Evolutionary conservation across 2,888 invertebrate genomes (phyloP).

Genomic region (Chloroclystis v-ata): DNA sequence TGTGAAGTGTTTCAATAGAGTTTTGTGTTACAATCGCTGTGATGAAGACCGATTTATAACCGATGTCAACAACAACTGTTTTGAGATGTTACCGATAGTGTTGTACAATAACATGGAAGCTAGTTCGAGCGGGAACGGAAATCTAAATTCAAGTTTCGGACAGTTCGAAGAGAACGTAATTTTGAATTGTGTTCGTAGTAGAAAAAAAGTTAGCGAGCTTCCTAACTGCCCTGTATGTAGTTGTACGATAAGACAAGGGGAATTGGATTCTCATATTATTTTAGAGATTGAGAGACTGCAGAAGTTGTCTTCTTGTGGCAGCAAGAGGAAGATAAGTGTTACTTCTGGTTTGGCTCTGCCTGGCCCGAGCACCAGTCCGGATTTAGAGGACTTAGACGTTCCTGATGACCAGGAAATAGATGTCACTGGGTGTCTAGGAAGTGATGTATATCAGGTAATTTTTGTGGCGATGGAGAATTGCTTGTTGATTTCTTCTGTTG

Average conservation of each 20-base stretch:
- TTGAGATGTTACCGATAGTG: slow-evolving; percentile 69
- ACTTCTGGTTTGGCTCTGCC: slow-evolving; percentile 46
- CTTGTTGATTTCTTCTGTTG: too few relatives aligned
- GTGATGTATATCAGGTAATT: slow-evolving; percentile 68
- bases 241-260: slow-evolving; percentile 87
- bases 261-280: slow-evolving; percentile 89
- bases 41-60: slow-evolving; percentile 67
- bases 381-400: slow-evolving; percentile 34
- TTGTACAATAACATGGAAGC: slow-evolving; percentile 71
- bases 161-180: slow-evolving; percentile 66
- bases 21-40: slow-evolving; percentile 43
- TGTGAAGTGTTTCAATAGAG: slow-evolving; percentile 31
- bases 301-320: slow-evolving; percentile 52
- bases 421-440: slow-evolving; percentile 62
- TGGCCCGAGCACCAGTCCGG: slow-evolving; percentile 50
- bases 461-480: neutral
- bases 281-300: slow-evolving; percentile 81
- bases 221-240: slow-evolving; percentile 94
- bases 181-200: slow-evolving; percentile 72
- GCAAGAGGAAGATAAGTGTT: slow-evolving; percentile 60
- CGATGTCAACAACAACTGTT: slow-evolving; percentile 40
- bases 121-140: slow-evolving; percentile 53
- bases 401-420: slow-evolving; percentile 55
- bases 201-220: slow-evolving; percentile 81
- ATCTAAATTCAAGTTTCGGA: slow-evolving; percentile 45